Base-by-base conservation (phyloP, 53 echinoderm and acorn worm species). In the Mesocentrotus franciscanus region DNA sequence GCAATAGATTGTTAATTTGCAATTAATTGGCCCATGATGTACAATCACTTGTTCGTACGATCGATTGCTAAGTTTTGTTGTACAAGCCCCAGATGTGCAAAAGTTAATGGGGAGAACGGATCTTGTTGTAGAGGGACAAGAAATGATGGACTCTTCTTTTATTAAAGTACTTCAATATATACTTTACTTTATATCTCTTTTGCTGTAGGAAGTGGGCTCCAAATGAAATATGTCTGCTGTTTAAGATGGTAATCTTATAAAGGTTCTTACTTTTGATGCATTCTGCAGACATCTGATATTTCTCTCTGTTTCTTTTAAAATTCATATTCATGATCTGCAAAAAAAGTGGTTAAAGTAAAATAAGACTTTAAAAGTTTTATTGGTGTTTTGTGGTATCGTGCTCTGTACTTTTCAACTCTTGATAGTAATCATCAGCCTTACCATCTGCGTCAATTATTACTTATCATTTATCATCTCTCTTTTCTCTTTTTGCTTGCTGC, bases 101-200 rank as follows among this genome's bases (percentile, higher is more conserved):
- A 81, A 42, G 42, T 18, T 3, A 42, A 81, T 9, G 5, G 9
- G 8, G 22, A 18, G 81, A 81, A 81, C 81, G 16, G 81, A 78
- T 78, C 20, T 39, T 42, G 81, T 39, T 81, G 30, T 29, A 74
- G 74, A 42, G 36, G 42, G 6, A 42, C 20, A 42, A 39, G 36
- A 81, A 36, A 18, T 81, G 20, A 78, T 11, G 78, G 32, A 33
- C 12, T 76, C 76, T 76, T 42, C 18, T 81, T 74, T 6, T 74
- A 30, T 49, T 32, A 30, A 74, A 74, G 81, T 81, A 81, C 81
- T 81, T 81, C 81, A 81, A 20, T 81, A 81, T 42, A 81, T 42
- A 39, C 17, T 81, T 81, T 42, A 76, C 22, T 42, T 17, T 81
- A 36, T 81, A 33, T 81, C 81, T 81, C 42, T 81, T 81, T 18